Base-by-base conservation (phyloP, 1,140 invertebrate genomes). In the Vanessa atalanta region DNA sequence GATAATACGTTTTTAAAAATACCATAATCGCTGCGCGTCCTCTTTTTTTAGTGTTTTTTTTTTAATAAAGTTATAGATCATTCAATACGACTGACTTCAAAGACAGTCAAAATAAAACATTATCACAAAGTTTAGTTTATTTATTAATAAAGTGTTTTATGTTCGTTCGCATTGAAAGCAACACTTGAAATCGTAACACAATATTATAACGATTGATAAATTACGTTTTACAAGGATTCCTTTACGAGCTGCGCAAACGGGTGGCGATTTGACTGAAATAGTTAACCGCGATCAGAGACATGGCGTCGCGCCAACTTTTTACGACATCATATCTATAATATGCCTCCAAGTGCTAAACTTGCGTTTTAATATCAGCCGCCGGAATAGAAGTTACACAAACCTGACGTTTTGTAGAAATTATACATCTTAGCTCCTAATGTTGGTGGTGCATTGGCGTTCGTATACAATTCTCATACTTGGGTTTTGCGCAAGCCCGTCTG, bases 181-280 rank as follows among this genome's bases (percentile, higher is more conserved):
- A 53, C 50, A 53, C 15, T 51, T n/a, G 0, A n/a, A n/a, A 53
- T 2, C 2, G 13, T 15, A 13, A 51, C 50, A 31, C 3, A 31
- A 51, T 51, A n/a, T 48, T 48, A 50, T 53, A 53, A 8, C 7
- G 50, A 16, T 15, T 53, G 50, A 53, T 53, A 53, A 53, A 53
- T 53, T n/a, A n/a, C n/a, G 50, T 53, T 53, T 8, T 53, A 53
- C n/a, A 51, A 47, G 50, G 64, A 77, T 78, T 80, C 70, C 73
- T 77, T 81, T 79, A 79, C 73, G 75, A 71, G 51, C 73, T 65
- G 43, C 79, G 77, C 83, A 79, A 82, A 81, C 77, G 76, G 81
- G 72, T 84, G 81, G 81, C 83, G 86, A 88, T 85, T 88, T 78
- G 67, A 79, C 74, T 82, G 78, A 80, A 82, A 79, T 79, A 83